Evolutionary conservation across 2,113 vertebrate species (phyloP), one percentile per base, ranked within the genome.

Genomic region (Urocitellus parryii): DNA sequence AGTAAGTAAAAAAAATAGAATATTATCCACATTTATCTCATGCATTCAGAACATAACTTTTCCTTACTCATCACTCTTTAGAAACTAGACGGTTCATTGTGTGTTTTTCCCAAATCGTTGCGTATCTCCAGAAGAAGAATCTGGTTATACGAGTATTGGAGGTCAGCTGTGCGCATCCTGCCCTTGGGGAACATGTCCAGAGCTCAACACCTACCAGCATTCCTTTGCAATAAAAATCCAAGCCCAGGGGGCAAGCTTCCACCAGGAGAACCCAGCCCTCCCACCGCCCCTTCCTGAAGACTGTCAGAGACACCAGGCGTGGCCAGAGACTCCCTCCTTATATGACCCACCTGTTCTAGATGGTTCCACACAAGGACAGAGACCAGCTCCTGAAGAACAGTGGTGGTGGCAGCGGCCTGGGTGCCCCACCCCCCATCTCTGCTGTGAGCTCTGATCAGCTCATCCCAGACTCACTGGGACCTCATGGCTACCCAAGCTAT

Each of bases 221-320:
- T n/a, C 65, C 24, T 56, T 29, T 8, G 65, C 13, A 51, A n/a
- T 2, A 0, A 72, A 65, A 61, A 29, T 5, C 12, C 29, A 34
- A 42, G 73, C 12, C 39, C 61, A 3, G 63, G 80, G 39, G n/a
- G n/a, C 12, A 8, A 10, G 4, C 20, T 16, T 34, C 24, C 25
- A 58, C 20, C 6, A 34, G 14, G 4, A 58, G 51, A 32, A 12
- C 11, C 53, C 27, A n/a, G 16, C 48, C 25, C 25, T 78, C 39
- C 24, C 8, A 5, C 48, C 29, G 17, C 25, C 22, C 4, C 9
- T 29, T 63, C 65, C 53, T 14, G 27, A 24, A 72, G 42, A 8
- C 24, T 27, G 29, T 37, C 78, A 11, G 0, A 10, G 27, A 65
- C 34, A 45, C 34, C n/a, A 8, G 45, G 42, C 0, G 0, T 1